Base-by-base conservation (phyloP, 37 sponge, comb jelly and placozoan species). In the Ianthella basta region DNA sequence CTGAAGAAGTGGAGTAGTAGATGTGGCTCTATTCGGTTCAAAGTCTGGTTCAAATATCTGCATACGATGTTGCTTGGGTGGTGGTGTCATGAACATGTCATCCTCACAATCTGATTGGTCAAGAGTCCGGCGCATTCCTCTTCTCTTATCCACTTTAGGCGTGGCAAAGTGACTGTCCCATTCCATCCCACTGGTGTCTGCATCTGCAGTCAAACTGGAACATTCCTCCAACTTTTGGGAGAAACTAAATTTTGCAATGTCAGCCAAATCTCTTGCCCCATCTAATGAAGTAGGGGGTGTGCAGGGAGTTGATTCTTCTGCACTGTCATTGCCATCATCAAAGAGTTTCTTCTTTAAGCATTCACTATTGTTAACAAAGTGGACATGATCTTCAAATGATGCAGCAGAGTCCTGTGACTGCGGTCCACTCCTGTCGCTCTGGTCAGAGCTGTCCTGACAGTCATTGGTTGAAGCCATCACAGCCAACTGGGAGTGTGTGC, bases 151-250 rank as follows among this genome's bases (percentile, higher is more conserved):
- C 15, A 36, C 24, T 44, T 75, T 40, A 19, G 78, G 78, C 5
- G 78, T 75, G 41, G 78, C 78, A 36, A 75, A 36, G 38, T 50
- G 44, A 14, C 35, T 18, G 78, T 75, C 78, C 78, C 78, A 75
- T 41, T 75, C 78, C 78, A 75, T n/a, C n/a, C n/a, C n/a, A n/a
- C n/a, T n/a, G n/a, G n/a, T 75, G 38, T 44, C 70, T 16, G 32
- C 4, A 2, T 32, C 34, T 16, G 29, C 70, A 35, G 29, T 69
- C 70, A 69, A 69, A n/a, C 35, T 30, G 29, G 35, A 6, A 30
- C 70, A 69, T 4, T 34, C 34, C 19, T 32, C 15, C 18, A 30
- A 6, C 34, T 69, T 35, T 1, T 69, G 35, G 8, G 29, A 18
- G 70, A 69, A 30, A 15, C 34, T 32, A 0, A 30, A 69, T 35